These are phyloP conservation scores for Oncorhynchus tshawytscha DNA, from an alignment of 2,113 vertebrate genomes.

Conservation along the genomic window DNA sequence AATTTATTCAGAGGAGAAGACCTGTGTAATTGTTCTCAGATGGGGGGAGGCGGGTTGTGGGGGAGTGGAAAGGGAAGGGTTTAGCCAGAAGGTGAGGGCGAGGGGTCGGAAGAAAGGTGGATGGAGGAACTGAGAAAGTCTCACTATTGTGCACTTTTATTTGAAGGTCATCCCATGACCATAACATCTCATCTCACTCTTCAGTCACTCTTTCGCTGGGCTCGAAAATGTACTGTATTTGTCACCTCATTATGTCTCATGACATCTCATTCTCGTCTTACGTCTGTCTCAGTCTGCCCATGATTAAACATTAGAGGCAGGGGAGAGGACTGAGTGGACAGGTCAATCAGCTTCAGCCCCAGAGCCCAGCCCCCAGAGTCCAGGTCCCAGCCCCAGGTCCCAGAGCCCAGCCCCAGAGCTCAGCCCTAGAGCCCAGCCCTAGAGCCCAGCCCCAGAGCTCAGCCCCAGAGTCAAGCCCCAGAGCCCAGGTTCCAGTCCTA, in stretches of 20 bases:
- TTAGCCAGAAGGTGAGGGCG: not conserved
- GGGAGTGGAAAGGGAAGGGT: not conserved
- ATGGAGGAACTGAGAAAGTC: not conserved
- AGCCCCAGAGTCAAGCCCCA: not conserved
- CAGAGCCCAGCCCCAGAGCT: not conserved
- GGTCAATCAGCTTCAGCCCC: not conserved
- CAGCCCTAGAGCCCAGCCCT: not conserved
- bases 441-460: not conserved
- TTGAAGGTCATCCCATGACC: too few species aligned
- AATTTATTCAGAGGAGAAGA: slow-evolving; percentile 26
- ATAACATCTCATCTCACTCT: too few species aligned
- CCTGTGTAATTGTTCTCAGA: slow-evolving; percentile 29
- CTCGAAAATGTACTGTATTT: too few species aligned
- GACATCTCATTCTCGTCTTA: too few species aligned
- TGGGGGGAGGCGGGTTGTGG: slow-evolving; percentile 1
- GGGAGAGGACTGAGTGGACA: not conserved
- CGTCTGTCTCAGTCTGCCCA: too few species aligned
- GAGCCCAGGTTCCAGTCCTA: too few species aligned
- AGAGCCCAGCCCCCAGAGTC: too few species aligned
- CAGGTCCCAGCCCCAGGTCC: too few species aligned
- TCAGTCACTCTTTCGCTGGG: too few species aligned
- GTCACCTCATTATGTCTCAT: too few species aligned
- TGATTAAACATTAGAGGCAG: not conserved
- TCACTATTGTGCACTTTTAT: not conserved
- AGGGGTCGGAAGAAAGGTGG: not conserved